Base-by-base conservation (phyloP, 1,140 invertebrate genomes). In the Atta texana region DNA sequence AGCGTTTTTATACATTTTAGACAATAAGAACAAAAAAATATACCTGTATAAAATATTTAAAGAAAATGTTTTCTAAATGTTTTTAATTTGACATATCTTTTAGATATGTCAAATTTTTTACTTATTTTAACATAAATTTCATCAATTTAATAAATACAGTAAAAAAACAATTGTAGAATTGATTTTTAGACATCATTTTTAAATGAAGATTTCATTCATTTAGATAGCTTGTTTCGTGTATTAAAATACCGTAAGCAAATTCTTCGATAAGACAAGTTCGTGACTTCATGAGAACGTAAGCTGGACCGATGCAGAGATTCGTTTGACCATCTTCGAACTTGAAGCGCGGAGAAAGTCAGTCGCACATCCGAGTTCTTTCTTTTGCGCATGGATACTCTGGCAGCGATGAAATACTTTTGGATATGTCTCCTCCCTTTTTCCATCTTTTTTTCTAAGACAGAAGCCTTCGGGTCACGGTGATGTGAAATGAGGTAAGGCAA, bases 381-480 rank as follows among this genome's bases (percentile, higher is more conserved):
- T 44, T 53, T 59, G 66, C 31, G 39, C 31, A 39, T 39, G 53
- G 10, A 59, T 59, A 44, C 24, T 69, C 64, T 66, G 86, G 59
- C 57, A 71, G 72, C 64, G 63, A 90, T 72, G 57, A 86, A 63
- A 89, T 74, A 84, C 85, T 87, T 80, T 87, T 86, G 74, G 49
- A 64, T 77, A 86, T 75, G 59, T 87, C 87, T 90, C 81, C 69
- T 89, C 87, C 89, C 88, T 85, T 88, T 92, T 92, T 88, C 81
- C 51, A 63, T 74, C 21, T 71, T 74, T 87, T 92, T 92, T 89
- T 90, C 87, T 92, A 94, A 94, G 90, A 88, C 91, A 90, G 72
- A 91, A 92, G 85, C 86, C 92, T 94, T 94, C 90, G 93, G 94
- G 94, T 95, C 94, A 94, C 89, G 88, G 76, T 90, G 92, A 94